Evolutionary conservation across 2,888 invertebrate species (phyloP).

Genomic region (Charanyca ferruginea): DNA sequence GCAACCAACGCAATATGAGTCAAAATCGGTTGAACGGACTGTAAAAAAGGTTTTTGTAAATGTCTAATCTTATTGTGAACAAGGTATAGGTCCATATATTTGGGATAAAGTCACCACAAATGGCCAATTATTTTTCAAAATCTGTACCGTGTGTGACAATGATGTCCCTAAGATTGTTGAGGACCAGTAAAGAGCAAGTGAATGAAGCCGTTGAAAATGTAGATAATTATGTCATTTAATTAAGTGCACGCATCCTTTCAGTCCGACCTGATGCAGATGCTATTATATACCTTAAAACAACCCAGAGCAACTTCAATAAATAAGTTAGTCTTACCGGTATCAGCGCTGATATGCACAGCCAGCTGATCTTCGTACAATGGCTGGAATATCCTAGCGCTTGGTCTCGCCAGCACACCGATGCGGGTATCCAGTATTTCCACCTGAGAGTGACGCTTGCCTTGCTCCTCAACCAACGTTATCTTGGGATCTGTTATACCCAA

Average conservation of each 20-base stretch:
- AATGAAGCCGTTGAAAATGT: too few species aligned
- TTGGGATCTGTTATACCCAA: slow-evolving; percentile 92
- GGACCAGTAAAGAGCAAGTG: too few species aligned
- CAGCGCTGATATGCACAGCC: slow-evolving; percentile 93
- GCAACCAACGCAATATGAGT: too few species aligned
- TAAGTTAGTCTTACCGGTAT: slow-evolving; percentile 75
- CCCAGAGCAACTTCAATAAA: not conserved
- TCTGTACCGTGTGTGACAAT: not conserved
- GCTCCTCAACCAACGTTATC: slow-evolving; percentile 94
- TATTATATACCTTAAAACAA: not conserved
- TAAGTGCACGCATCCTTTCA: too few species aligned
- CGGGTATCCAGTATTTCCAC: slow-evolving; percentile 93
- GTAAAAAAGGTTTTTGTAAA: too few species aligned
- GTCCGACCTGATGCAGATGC: too few species aligned
- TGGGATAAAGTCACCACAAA: too few species aligned
- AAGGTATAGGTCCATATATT: too few species aligned
- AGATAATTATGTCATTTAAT: too few species aligned
- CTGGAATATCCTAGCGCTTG: slow-evolving; percentile 95
- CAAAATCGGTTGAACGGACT: too few species aligned
- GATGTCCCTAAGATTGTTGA: not conserved
- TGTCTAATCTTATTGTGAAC: too few species aligned
- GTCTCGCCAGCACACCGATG: slow-evolving; percentile 94
- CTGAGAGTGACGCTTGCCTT: slow-evolving; percentile 93
- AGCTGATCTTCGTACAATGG: slow-evolving; percentile 96
- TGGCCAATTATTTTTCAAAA: not conserved